Conservation (phyloP, 2,888 invertebrate genomes). For the Ophion costatus region DNA sequence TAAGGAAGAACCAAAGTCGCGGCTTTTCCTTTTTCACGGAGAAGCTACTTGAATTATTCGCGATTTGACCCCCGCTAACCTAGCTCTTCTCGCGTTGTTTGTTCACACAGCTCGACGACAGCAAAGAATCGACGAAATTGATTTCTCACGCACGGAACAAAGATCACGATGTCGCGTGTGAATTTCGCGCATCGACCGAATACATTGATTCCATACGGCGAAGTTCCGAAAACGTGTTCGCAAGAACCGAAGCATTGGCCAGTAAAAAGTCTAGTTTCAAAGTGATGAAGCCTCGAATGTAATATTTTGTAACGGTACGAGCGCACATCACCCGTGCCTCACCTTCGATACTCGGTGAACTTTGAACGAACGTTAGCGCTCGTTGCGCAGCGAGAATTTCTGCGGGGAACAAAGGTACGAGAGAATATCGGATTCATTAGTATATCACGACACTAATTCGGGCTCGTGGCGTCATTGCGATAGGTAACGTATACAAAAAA, state of each 20-base stretch:
- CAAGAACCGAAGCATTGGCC: slow-evolving; percentile 81
- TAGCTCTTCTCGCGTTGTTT: not conserved
- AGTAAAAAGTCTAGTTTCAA: slow-evolving; percentile 82
- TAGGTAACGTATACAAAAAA: slow-evolving; percentile 36
- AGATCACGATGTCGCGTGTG: slow-evolving; percentile 68
- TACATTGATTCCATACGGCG: slow-evolving; percentile 81
- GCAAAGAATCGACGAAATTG: slow-evolving; percentile 48
- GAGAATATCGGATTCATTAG: slow-evolving; percentile 37
- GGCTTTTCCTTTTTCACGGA: not conserved
- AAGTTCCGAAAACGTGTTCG: slow-evolving; percentile 82
- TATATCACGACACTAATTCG: slow-evolving; percentile 45
- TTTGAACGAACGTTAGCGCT: not conserved
- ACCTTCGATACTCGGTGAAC: not conserved
- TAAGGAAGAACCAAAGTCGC: slow-evolving; percentile 27
- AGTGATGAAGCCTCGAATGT: slow-evolving; percentile 82
- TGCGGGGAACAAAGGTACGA: slow-evolving; percentile 30
- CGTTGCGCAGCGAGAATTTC: slow-evolving; percentile 44
- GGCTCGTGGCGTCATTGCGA: slow-evolving; percentile 22
- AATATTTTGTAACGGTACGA: slow-evolving; percentile 54
- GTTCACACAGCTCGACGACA: slow-evolving; percentile 52
- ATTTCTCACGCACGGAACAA: slow-evolving; percentile 58
- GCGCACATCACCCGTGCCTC: not conserved
- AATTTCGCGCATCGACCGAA: slow-evolving; percentile 79
- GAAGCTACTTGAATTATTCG: slow-evolving; percentile 7
- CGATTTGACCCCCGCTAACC: not conserved